Percentiles rank a stretch among this genome's conserved stretches.
Evolutionary conservation across 1,140 invertebrate genomes (phyloP).

Genomic region (Grapholita molesta): DNA sequence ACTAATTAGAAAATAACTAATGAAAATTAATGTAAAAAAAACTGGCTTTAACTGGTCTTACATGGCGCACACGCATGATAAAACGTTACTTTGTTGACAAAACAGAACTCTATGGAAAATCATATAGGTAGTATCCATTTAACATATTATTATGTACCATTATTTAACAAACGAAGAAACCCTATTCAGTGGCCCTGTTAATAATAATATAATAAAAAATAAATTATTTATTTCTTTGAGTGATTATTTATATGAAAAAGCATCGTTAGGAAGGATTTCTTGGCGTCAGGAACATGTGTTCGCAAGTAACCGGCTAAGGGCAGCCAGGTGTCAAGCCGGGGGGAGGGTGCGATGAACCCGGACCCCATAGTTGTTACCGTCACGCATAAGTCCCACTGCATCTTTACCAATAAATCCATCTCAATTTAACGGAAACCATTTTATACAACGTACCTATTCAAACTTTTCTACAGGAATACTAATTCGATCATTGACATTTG

Average conservation of each 20-base stretch:
- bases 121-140: too few relatives aligned
- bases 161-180: too few relatives aligned
- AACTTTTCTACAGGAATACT: too few relatives aligned
- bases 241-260: conserved; percentile 31
- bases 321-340: conserved; percentile 64
- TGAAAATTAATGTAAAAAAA: too few relatives aligned
- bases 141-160: too few relatives aligned
- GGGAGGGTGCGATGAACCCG: conserved; percentile 68
- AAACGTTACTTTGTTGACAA: too few relatives aligned
- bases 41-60: too few relatives aligned
- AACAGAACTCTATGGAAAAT: too few relatives aligned
- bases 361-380: conserved; percentile 45
- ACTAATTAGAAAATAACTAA: too few relatives aligned
- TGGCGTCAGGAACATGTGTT: conserved; percentile 61
- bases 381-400: conserved; percentile 36
- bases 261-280: conserved; percentile 41
- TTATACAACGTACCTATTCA: too few relatives aligned
- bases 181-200: too few relatives aligned
- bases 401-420: conserved; percentile 24
- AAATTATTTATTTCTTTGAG: not conserved
- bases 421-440: not conserved
- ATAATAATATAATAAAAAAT: not conserved
- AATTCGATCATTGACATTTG: not conserved
- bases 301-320: conserved; percentile 46
- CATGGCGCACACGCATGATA: too few relatives aligned